These are phyloP conservation scores for Allophyes oxyacanthae DNA, from an alignment of 2,888 invertebrate genomes.

Conservation along the genomic window DNA sequence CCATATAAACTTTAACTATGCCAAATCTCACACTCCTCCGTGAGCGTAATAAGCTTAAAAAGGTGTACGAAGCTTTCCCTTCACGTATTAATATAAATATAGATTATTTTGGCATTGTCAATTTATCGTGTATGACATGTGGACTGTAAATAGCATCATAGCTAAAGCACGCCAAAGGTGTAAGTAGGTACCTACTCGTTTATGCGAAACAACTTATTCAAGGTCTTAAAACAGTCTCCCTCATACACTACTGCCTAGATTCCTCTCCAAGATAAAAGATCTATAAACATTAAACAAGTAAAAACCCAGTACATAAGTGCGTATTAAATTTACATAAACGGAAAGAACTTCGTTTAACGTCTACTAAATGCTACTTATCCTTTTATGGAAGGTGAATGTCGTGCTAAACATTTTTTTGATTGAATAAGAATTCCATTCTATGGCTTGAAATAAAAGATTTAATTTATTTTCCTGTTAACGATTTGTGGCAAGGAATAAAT, in stretches of 20 bases:
- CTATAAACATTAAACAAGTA: constrained; percentile 33
- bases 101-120: no score
- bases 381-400: constrained; percentile 36
- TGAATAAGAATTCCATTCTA: constrained; percentile 34
- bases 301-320: constrained; percentile 44
- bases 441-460: constrained; percentile 8
- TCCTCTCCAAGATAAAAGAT: constrained; percentile 32
- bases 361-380: constrained; percentile 43
- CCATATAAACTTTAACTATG: no score
- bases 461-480: constrained; percentile 8
- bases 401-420: constrained; percentile 54
- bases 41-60: no score
- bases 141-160: neutral
- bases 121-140: no score
- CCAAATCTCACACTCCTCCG: no score
- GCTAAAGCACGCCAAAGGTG: neutral
- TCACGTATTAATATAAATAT: no score
- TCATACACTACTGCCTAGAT: constrained; percentile 25
- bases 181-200: constrained; percentile 1
- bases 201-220: constrained; percentile 16
- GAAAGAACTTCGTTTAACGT: constrained; percentile 35
- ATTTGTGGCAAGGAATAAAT: neutral
- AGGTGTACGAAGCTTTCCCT: no score
- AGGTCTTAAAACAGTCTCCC: constrained; percentile 15
- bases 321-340: constrained; percentile 52